These are phyloP conservation scores for Drosophila bipectinata DNA, from an alignment of 1,140 invertebrate genomes.

Conservation along the genomic window DNA sequence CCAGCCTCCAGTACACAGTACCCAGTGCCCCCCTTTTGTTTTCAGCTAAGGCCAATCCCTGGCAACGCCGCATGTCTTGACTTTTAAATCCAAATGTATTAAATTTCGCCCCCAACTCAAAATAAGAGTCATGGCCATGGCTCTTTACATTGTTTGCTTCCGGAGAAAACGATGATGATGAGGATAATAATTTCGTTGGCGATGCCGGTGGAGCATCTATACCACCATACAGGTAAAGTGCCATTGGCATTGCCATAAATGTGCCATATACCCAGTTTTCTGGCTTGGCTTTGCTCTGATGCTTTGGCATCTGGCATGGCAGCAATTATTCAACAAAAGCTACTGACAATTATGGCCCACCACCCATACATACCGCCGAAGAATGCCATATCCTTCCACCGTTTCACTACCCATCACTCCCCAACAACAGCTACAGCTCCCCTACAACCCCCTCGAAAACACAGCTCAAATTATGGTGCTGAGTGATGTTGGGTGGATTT, in stretches of 20 bases:
- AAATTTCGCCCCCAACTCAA: conserved; percentile 63
- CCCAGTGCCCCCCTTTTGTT: background rate
- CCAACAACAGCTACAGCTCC: background rate
- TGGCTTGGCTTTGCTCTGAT: conserved; percentile 23
- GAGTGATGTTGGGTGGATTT: conserved; percentile 23
- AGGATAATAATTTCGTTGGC: conserved; percentile 29
- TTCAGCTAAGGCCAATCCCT: conserved; percentile 40
- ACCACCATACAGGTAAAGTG: conserved; percentile 37
- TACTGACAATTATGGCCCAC: conserved; percentile 80
- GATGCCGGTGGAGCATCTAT: conserved; percentile 6
- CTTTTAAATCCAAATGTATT: conserved; percentile 82
- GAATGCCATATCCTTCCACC: conserved; percentile 52
- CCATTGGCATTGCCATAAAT: conserved; percentile 58
- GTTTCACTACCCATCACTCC: background rate
- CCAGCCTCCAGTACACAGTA: background rate
- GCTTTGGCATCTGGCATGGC: conserved; percentile 74
- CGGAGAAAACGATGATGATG: conserved; percentile 30
- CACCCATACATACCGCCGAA: conserved; percentile 61
- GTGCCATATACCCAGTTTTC: conserved; percentile 29
- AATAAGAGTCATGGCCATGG: conserved; percentile 45
- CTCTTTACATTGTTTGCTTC: conserved; percentile 44
- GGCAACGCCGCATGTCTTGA: conserved; percentile 78
- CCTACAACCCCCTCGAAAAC: conserved; percentile 7
- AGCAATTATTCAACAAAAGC: conserved; percentile 81
- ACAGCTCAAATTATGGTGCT: conserved; percentile 29